Percentiles rank a stretch among this genome's conserved stretches.
Evolutionary conservation across 2,113 vertebrate genomes (phyloP).

Genomic region (Melanerpes formicivorus): DNA sequence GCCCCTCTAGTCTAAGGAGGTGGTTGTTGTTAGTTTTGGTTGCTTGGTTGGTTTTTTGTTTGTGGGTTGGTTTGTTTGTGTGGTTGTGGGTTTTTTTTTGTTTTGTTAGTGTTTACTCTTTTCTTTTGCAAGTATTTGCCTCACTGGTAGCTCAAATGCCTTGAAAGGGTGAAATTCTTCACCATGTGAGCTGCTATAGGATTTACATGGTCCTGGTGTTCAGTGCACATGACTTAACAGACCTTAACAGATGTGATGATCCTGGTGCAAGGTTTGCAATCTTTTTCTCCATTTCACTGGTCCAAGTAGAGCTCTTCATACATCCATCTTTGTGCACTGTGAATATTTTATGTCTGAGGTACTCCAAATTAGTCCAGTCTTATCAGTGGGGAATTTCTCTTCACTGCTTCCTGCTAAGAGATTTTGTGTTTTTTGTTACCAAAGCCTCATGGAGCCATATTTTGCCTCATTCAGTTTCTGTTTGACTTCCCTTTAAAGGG

Average conservation of each 20-base stretch:
- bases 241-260: too few relatives aligned
- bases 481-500: not conserved
- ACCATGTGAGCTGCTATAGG: not conserved
- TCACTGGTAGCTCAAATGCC: not conserved
- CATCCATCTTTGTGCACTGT: not conserved
- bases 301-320: not conserved
- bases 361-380: not conserved
- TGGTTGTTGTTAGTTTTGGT: too few relatives aligned
- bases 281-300: not conserved
- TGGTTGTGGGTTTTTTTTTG: too few relatives aligned
- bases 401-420: not conserved
- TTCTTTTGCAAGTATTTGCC: not conserved
- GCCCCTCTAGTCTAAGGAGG: too few relatives aligned
- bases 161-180: not conserved
- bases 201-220: not conserved
- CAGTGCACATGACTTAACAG: not conserved
- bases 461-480: not conserved
- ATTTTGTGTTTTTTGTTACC: not conserved
- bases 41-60: too few relatives aligned
- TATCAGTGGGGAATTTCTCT: not conserved
- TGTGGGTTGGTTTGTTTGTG: too few relatives aligned
- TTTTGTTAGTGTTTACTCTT: not conserved
- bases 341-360: not conserved
- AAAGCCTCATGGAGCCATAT: not conserved
- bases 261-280: not conserved